Evolutionary conservation across 2,113 vertebrate species (phyloP).

Genomic region (Onychorhynchus coronatus): DNA sequence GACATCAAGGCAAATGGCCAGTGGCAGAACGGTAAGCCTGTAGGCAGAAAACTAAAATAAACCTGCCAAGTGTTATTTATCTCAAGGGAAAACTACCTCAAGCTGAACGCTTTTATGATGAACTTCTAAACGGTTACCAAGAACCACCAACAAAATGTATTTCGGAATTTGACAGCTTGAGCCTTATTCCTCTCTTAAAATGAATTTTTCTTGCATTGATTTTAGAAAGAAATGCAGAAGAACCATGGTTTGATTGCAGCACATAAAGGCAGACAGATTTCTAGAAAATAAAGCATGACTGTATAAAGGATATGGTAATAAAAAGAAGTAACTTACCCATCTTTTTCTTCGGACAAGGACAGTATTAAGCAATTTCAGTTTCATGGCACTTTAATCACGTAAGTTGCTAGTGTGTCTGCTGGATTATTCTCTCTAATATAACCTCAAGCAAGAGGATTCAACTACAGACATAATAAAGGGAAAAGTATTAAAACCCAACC

Average conservation of each 20-base stretch:
- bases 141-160: neutral
- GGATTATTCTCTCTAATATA: neutral
- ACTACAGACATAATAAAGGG: neutral
- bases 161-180: neutral
- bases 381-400: neutral
- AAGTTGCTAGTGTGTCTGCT: neutral
- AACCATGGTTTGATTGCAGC: neutral
- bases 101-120: neutral
- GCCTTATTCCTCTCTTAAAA: neutral
- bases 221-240: neutral
- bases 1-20: constrained; percentile 31
- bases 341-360: neutral
- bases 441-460: neutral
- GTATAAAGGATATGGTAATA: neutral
- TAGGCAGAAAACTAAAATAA: constrained; percentile 40
- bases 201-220: neutral
- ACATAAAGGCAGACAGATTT: neutral
- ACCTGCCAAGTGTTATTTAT: neutral
- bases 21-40: neutral
- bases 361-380: neutral
- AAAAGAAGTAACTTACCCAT: neutral
- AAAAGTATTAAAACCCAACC: neutral
- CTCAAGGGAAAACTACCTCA: neutral
- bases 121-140: constrained; percentile 6
- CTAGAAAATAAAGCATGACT: neutral